phyloP scores from a whole-genome alignment of 2,888 invertebrate species.

The Spisula subtruncata region DNA sequence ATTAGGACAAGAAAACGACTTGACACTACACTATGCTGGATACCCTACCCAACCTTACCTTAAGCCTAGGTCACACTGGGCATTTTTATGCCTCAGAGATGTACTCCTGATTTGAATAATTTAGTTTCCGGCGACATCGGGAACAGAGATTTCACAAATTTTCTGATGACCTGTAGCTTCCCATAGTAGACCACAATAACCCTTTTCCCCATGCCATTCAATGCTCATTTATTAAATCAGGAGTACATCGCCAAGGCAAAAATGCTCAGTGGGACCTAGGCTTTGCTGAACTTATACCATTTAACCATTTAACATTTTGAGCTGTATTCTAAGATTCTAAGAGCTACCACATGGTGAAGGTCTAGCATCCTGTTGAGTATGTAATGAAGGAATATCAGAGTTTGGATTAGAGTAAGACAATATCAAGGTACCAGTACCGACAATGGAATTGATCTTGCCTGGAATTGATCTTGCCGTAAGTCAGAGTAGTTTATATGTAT shows the following conservation, averaged over 20 bases:
- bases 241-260: too few relatives aligned
- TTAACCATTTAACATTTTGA: constrained; percentile 9
- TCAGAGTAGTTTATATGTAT: constrained; percentile 22
- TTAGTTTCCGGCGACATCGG: too few relatives aligned
- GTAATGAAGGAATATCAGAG: background rate
- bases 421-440: too few relatives aligned
- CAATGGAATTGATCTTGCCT: constrained; percentile 29
- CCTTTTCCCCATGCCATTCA: too few relatives aligned
- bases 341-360: constrained; percentile 14
- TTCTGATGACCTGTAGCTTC: too few relatives aligned
- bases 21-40: background rate
- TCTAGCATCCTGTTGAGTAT: background rate
- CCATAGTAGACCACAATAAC: too few relatives aligned
- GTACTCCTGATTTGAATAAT: too few relatives aligned
- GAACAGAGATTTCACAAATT: too few relatives aligned
- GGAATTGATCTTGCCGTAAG: constrained; percentile 30
- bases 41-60: background rate
- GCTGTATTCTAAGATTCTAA: constrained; percentile 21
- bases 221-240: too few relatives aligned
- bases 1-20: background rate
- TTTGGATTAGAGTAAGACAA: constrained; percentile 7
- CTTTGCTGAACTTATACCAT: background rate
- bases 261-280: too few relatives aligned
- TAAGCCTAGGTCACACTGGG: too few relatives aligned
- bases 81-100: too few relatives aligned